These are phyloP conservation scores for Eonycteris spelaea DNA, from an alignment of 2,113 vertebrate species.

Conservation along the genomic window DNA sequence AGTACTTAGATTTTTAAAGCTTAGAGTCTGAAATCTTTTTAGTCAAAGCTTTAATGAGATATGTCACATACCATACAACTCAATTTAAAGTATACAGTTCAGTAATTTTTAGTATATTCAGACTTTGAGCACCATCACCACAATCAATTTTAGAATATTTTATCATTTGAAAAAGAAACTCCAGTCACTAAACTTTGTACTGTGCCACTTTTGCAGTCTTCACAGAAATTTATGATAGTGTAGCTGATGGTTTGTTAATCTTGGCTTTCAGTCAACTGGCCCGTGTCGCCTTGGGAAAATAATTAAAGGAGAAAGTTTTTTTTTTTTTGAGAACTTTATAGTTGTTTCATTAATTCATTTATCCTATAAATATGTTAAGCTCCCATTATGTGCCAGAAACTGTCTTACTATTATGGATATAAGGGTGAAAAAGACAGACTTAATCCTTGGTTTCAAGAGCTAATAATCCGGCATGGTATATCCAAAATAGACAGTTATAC, in stretches of 20 bases:
- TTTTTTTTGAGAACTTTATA: not conserved
- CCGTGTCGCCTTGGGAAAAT: not conserved
- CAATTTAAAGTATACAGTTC: not conserved
- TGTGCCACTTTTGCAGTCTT: not conserved
- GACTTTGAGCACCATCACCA: not conserved
- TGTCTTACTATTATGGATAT: not conserved
- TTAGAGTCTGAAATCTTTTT: not conserved
- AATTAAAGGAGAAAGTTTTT: not conserved
- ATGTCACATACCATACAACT: not conserved
- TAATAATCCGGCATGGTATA: not conserved
- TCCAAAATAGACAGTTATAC: not conserved
- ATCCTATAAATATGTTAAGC: not conserved
- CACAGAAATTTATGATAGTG: not conserved
- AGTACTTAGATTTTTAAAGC: slow-evolving; percentile 13
- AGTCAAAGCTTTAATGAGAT: not conserved
- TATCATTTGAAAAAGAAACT: not conserved
- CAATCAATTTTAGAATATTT: not conserved
- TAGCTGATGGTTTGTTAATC: not conserved
- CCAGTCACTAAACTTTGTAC: not conserved
- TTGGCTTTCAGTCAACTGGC: not conserved
- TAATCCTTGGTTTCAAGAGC: slow-evolving; percentile 22
- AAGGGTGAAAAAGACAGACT: not conserved
- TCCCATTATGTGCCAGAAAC: not conserved
- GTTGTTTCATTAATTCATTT: not conserved
- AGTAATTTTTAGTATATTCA: slow-evolving; percentile 17